These are phyloP conservation scores for Hirtodrosophila confusa DNA, from an alignment of 2,888 invertebrate species.

Conservation along the genomic window DNA sequence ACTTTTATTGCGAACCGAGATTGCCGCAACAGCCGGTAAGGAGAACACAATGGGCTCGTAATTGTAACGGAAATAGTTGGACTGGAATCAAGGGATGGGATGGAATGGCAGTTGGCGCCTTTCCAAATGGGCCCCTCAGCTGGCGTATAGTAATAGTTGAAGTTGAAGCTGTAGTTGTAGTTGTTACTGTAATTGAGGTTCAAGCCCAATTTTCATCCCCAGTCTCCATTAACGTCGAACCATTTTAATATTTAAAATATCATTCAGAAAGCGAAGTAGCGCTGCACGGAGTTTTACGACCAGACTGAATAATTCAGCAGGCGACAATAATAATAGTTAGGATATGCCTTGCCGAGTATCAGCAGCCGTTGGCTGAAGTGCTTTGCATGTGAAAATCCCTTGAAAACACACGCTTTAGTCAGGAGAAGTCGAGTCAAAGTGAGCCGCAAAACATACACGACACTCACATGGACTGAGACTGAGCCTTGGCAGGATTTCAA, in stretches of 20 bases:
- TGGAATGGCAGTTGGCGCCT: conserved; percentile 34
- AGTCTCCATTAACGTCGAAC: conserved; percentile 40
- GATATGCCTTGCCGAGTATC: conserved; percentile 19
- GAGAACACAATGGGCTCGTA: conserved; percentile 40
- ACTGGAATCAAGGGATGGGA: conserved; percentile 24
- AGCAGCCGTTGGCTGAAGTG: conserved; percentile 44
- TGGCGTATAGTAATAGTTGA: conserved; percentile 24
- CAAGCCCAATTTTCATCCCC: conserved; percentile 5
- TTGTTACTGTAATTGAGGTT: conserved; percentile 34
- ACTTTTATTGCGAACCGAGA: conserved; percentile 47
- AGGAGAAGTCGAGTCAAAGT: neutral
- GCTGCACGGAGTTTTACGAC: conserved; percentile 32
- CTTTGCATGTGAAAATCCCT: conserved; percentile 56
- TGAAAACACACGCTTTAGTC: conserved; percentile 29
- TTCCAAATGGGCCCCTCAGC: conserved; percentile 43
- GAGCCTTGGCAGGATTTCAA: conserved; percentile 24
- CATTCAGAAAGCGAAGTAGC: conserved; percentile 48
- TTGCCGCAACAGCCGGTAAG: conserved; percentile 45
- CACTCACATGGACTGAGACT: conserved; percentile 4
- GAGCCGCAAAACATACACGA: conserved; percentile 4
- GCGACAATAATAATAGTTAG: conserved; percentile 63
- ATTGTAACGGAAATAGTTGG: conserved; percentile 53
- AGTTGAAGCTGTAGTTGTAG: conserved; percentile 6
- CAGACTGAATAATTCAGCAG: conserved; percentile 59
- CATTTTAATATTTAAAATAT: conserved; percentile 68